Conservation (phyloP, 64 coral and sea anemone genomes). For the Actinia equina region DNA sequence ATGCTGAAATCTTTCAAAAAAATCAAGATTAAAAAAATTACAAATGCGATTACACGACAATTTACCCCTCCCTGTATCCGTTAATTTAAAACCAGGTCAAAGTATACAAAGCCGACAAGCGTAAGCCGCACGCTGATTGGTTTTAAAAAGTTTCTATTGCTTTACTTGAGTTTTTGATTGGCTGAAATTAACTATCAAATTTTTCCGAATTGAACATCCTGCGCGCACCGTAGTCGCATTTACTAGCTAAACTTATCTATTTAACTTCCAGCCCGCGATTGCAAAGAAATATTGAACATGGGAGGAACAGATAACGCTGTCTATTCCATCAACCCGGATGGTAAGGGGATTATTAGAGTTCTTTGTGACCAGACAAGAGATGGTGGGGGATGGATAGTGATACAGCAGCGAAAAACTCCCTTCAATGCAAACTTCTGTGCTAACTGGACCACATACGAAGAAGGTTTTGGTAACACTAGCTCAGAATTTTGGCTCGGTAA, state of each 20-base stretch:
- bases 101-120: no score
- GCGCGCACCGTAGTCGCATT: not conserved
- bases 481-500: conserved; percentile 18
- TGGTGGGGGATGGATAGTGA: conserved; percentile 5
- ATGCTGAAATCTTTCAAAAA: no score
- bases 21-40: no score
- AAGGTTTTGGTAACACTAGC: conserved; percentile 1
- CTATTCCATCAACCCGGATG: conserved; percentile 16
- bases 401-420: not conserved
- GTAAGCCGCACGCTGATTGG: no score
- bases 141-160: no score
- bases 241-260: not conserved
- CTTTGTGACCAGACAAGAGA: conserved; percentile 3
- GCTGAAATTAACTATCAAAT: no score
- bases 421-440: not conserved
- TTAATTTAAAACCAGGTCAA: no score
- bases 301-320: not conserved
- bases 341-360: not conserved
- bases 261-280: not conserved
- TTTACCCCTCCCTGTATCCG: no score
- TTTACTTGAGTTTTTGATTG: no score
- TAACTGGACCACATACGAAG: not conserved
- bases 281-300: not conserved
- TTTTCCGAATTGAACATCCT: no score
- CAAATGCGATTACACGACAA: no score